Percentiles rank a stretch among this genome's conserved stretches.
Conservation (phyloP, 2,888 invertebrate genomes). For the Chrysodeixis includens region DNA sequence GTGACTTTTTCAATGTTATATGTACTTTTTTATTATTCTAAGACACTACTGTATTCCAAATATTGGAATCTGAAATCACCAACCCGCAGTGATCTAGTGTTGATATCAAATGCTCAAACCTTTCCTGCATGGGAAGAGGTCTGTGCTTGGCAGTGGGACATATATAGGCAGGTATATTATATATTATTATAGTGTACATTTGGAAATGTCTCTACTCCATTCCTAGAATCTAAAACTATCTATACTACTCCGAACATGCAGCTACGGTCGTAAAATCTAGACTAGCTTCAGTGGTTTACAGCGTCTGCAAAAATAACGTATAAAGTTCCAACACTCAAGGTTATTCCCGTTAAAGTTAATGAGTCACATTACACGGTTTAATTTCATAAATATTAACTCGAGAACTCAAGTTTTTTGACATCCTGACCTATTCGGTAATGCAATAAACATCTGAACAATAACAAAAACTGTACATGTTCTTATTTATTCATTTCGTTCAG, state of each 20-base stretch:
- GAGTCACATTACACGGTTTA: background rate
- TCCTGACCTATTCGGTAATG: background rate
- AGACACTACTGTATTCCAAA: no score
- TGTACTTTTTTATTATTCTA: no score
- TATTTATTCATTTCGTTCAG: background rate
- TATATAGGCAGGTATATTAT: no score
- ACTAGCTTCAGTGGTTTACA: background rate
- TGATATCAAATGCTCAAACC: no score
- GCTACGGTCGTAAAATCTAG: conserved; percentile 1
- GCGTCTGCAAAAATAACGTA: conserved; percentile 1
- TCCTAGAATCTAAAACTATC: background rate
- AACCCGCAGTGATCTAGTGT: no score
- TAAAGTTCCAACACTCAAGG: background rate
- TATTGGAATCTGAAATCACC: no score
- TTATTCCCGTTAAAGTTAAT: background rate
- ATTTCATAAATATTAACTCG: background rate
- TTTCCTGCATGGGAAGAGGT: no score
- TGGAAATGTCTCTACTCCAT: background rate
- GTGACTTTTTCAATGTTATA: no score
- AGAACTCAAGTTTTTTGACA: background rate
- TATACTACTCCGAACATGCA: background rate
- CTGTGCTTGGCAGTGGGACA: no score
- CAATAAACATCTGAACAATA: background rate
- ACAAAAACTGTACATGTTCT: background rate
- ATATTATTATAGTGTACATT: no score